Conservation (phyloP, 2,797 vertebrate genomes). For the Hyperoplus lanceolatus region DNA sequence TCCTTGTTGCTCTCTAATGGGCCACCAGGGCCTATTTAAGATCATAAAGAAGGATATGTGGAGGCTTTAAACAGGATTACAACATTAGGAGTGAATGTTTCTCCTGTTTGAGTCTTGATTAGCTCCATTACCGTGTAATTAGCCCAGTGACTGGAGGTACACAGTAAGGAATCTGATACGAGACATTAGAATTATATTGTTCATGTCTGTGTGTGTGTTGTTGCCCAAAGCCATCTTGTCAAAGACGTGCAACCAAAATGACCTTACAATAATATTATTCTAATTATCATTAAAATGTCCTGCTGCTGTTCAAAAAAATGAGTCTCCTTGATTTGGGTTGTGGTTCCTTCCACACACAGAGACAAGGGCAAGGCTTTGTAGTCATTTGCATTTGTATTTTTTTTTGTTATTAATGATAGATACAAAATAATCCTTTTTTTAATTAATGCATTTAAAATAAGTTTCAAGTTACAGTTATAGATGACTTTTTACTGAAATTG, state of each 20-base stretch:
- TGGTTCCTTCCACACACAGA: neutral
- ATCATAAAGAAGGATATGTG: conserved; percentile 75
- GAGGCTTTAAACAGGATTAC: conserved; percentile 70
- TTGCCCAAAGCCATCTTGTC: conserved; percentile 33
- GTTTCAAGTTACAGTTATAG: neutral
- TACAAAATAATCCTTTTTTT: neutral
- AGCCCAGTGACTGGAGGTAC: conserved; percentile 48
- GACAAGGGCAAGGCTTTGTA: neutral
- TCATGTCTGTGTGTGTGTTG: conserved; percentile 26
- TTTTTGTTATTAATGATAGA: neutral
- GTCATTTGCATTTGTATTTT: neutral
- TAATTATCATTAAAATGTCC: conserved; percentile 18
- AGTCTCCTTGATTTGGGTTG: neutral
- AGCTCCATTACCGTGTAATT: conserved; percentile 77
- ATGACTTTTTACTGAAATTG: neutral
- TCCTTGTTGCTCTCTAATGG: conserved; percentile 73
- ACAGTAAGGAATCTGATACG: conserved; percentile 57
- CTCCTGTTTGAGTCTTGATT: conserved; percentile 71
- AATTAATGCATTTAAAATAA: neutral
- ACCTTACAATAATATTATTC: conserved; percentile 13
- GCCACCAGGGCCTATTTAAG: conserved; percentile 77
- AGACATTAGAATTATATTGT: conserved; percentile 30
- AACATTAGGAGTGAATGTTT: conserved; percentile 61
- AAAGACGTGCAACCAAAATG: conserved; percentile 24
- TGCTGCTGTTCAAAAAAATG: neutral